Base-by-base conservation (phyloP, 2,888 invertebrate genomes). In the Drosophila atripex region DNA sequence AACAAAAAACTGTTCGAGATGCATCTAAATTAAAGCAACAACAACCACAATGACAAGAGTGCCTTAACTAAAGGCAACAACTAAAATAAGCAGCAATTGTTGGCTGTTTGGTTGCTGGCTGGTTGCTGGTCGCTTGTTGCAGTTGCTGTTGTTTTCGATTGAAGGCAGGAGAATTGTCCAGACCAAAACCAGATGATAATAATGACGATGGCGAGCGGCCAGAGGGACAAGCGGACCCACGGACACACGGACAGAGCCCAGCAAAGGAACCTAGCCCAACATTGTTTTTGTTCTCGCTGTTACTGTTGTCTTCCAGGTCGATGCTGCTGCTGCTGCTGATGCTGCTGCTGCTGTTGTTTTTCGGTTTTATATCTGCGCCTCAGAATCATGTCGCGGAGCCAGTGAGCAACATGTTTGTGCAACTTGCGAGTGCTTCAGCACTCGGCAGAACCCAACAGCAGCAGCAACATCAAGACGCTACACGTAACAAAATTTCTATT, bases 361-460 rank as follows among this genome's bases (percentile, higher is more conserved):
- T 73, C 54, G 66, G 65, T 71, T 77, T 78, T 74, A 71, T 82
- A 82, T 82, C 82, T 84, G 78, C 79, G 79, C 72, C 77, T 85
- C 77, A 76, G 85, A 85, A 82, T 82, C 82, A 82, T 85, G 82
- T 82, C 85, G 85, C 82, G 82, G 71, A 80, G 78, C 86, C 78
- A 86, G 80, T 80, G 80, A 86, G 84, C 84, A 86, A 85, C 84
- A 86, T 85, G 84, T 80, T 86, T 79, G 78, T 78, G 71, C 78
- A 60, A 68, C 72, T 70, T 72, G 65, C 78, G 80, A 86, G 84
- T 86, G 73, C 86, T 71, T 7, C 56, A 73, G 80, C 76, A 84
- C 84, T 86, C 86, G 86, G 80, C 85, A 46, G 35, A 21, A 11
- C 11, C 43, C 61, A 60, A 16, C 63, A 32, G 47, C 45, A 32